Conservation (phyloP, 2,888 invertebrate genomes). For the Pammene aurita region DNA sequence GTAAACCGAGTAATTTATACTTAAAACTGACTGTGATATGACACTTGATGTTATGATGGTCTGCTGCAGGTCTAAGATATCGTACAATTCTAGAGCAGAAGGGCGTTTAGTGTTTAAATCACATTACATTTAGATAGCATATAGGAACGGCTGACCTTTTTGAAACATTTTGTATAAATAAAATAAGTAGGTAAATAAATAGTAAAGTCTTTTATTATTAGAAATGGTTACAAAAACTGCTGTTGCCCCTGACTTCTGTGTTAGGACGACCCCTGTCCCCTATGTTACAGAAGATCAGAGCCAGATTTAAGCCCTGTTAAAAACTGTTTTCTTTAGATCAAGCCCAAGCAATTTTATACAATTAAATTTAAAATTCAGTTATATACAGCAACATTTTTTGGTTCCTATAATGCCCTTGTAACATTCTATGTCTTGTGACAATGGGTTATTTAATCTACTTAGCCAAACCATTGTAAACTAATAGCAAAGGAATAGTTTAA, state of each 20-base stretch:
- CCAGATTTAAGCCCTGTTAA: no score
- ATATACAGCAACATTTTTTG: not conserved
- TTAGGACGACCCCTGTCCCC: no score
- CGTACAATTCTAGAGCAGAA: not conserved
- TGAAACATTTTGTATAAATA: no score
- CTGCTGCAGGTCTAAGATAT: constrained; percentile 15
- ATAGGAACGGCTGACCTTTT: no score
- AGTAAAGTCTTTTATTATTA: not conserved
- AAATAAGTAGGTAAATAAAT: no score
- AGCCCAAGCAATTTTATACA: no score
- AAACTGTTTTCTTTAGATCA: no score
- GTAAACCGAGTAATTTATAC: constrained; percentile 34
- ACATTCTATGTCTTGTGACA: constrained; percentile 6
- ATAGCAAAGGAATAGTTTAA: constrained; percentile 31
- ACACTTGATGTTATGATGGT: constrained; percentile 29
- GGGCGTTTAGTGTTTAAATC: not conserved
- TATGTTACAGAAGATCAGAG: no score
- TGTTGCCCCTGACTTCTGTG: no score
- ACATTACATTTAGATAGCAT: no score
- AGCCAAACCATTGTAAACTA: constrained; percentile 9
- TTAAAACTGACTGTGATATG: constrained; percentile 37
- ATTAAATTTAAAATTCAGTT: not conserved
- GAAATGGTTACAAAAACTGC: not conserved
- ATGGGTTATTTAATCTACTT: constrained; percentile 9
- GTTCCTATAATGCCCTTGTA: not conserved